Conservation (phyloP, 2,888 invertebrate species). For the Dicranocentrus wangi region DNA sequence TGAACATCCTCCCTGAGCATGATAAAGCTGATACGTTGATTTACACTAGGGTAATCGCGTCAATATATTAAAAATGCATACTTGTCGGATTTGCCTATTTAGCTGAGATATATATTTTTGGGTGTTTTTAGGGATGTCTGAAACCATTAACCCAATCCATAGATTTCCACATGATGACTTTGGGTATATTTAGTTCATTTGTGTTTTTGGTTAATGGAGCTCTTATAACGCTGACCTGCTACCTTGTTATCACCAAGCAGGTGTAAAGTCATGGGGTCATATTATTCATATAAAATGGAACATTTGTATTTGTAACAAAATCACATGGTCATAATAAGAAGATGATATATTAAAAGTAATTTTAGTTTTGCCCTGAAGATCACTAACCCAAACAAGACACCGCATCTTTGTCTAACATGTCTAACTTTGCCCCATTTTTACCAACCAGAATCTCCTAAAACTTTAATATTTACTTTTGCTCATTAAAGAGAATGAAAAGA, state of each 20-base stretch:
- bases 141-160: neutral
- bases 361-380: too few species aligned
- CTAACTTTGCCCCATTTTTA: too few species aligned
- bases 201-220: conserved; percentile 1
- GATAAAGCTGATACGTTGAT: conserved; percentile 37
- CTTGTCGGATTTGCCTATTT: neutral
- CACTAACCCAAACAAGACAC: too few species aligned
- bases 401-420: too few species aligned
- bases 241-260: conserved; percentile 33
- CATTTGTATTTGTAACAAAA: too few species aligned
- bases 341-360: too few species aligned
- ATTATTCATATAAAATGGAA: too few species aligned
- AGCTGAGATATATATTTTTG: neutral
- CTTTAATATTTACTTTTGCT: too few species aligned
- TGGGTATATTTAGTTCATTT: conserved; percentile 7
- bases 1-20: conserved; percentile 60
- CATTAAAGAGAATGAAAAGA: too few species aligned
- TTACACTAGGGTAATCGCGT: conserved; percentile 30
- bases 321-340: too few species aligned
- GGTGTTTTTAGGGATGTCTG: conserved; percentile 12
- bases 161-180: neutral
- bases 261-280: conserved; percentile 9
- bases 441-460: too few species aligned
- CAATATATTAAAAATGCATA: neutral
- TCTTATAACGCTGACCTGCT: conserved; percentile 15